phyloP scores from a whole-genome alignment of 2,797 vertebrate genomes.

The Mormyrops attenuatus region DNA sequence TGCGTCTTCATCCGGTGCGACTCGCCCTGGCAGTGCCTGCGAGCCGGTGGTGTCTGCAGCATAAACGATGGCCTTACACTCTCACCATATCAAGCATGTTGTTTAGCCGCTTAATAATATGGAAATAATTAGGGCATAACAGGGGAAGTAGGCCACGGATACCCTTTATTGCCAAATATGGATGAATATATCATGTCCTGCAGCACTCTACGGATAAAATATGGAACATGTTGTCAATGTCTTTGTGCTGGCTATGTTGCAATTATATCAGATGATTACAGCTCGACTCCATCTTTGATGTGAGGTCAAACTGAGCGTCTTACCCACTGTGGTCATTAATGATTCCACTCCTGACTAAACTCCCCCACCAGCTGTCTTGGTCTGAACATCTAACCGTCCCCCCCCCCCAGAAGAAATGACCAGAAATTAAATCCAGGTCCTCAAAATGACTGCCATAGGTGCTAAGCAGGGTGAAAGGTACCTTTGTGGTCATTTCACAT shows the following conservation, averaged over 20 bases:
- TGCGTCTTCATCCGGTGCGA: neutral
- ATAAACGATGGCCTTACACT: neutral
- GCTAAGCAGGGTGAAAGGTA: neutral
- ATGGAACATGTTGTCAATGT: neutral
- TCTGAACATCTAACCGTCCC: neutral
- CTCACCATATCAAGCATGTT: neutral
- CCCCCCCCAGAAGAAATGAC: neutral
- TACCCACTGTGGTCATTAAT: neutral
- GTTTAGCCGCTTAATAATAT: neutral
- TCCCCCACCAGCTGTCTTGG: neutral
- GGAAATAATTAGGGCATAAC: conserved; percentile 4
- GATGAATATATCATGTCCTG: conserved; percentile 15
- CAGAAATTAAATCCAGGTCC: conserved; percentile 41
- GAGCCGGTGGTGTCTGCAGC: neutral
- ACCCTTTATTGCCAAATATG: conserved; percentile 5
- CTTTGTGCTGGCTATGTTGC: neutral
- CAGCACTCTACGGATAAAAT: conserved; percentile 11
- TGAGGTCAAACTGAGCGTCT: neutral
- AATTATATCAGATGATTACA: neutral
- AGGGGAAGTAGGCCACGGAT: conserved; percentile 4
- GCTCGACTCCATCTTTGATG: neutral
- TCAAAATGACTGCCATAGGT: conserved; percentile 50
- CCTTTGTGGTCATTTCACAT: neutral
- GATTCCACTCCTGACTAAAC: conserved; percentile 6
- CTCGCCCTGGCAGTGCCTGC: neutral